phyloP scores from a whole-genome alignment of 2,113 vertebrate species.

The Apistogramma diplotaenia region DNA sequence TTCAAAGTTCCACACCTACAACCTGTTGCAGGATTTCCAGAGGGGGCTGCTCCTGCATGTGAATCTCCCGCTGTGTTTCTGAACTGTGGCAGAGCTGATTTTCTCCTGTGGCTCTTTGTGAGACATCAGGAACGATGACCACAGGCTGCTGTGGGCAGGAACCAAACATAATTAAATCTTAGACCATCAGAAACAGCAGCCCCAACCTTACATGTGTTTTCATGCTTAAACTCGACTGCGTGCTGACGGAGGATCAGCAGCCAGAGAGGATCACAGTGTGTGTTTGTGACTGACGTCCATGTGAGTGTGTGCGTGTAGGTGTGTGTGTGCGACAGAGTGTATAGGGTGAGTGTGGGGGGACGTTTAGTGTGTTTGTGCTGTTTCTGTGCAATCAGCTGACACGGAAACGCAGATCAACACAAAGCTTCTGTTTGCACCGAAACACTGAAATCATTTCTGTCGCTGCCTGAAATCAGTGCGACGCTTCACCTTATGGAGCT shows the following conservation, averaged over 20 bases:
- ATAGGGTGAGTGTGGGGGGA: background rate
- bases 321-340: background rate
- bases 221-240: background rate
- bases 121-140: background rate
- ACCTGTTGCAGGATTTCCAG: background rate
- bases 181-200: background rate
- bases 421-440: too few species aligned
- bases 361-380: background rate
- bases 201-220: background rate
- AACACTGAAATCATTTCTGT: too few species aligned
- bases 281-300: background rate
- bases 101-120: background rate
- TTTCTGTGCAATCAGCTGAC: background rate
- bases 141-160: background rate
- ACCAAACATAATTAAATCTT: background rate
- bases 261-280: background rate
- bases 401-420: too few species aligned
- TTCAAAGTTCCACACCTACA: background rate
- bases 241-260: slow-evolving; percentile 27
- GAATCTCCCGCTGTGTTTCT: background rate
- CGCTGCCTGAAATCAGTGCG: too few species aligned
- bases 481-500: too few species aligned
- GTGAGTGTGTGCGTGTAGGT: background rate
- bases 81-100: background rate
- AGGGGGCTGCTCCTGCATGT: background rate